Evolutionary conservation across 2,888 invertebrate species (phyloP), one percentile per base, ranked within the genome.

Genomic region (Aphodius sticticus): DNA sequence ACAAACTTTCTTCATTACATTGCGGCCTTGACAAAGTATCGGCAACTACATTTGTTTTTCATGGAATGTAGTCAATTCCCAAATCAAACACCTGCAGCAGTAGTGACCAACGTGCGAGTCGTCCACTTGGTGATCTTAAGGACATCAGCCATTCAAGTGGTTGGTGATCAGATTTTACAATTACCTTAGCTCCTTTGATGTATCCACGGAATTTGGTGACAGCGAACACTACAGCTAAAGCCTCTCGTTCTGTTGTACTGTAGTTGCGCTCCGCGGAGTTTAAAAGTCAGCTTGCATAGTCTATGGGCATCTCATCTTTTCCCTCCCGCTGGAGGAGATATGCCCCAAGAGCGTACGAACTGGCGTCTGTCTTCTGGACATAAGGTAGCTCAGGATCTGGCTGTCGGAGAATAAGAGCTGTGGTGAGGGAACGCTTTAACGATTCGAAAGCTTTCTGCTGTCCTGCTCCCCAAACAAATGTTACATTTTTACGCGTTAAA

Each of bases 71-170:
- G 15, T 84, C 81, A 6, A 89, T 84, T 0, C 84, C 81, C 6
- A 89, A 81, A 16, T 88, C 83, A 79, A 84, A 89, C 1, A 84
- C 81, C 80, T 89, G 87, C 0, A 90, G 80, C 9, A 84, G 81
- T 15, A 90, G 76, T 0, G 87, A 87, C 90, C 90, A 91, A 69
- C 90, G 82, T 0, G 86, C 87, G 0, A 91, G 81, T 36, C 89
- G 81, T 14, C 88, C 88, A 9, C 86, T 85, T 0, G 87, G 87
- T 7, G 89, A 86, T 79, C 88, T 88, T 5, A 88, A 26, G 16
- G 84, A 82, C 81, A 88, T 82, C 6, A 91, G 81, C 88, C 88
- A 90, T 85, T 88, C 87, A 37, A 91, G 83, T 0, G 90, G 87
- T 80, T 88, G 86, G 77, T 90, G 90, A 78, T 90, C 90, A 0